phyloP scores from a whole-genome alignment of 2,888 invertebrate species.

The Gymnosoma rotundatum region DNA sequence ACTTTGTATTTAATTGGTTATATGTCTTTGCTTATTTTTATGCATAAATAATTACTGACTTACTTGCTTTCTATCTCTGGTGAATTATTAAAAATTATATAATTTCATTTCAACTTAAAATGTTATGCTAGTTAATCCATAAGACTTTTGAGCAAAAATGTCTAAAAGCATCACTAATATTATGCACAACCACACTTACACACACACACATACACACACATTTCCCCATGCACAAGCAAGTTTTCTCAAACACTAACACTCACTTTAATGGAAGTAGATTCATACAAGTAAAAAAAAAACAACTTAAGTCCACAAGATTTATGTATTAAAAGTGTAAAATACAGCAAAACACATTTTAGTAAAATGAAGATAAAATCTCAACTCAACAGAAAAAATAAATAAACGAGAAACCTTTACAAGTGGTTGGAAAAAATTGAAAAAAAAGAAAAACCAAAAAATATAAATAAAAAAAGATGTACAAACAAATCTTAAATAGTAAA shows the following conservation, averaged over 20 bases:
- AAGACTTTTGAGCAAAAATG: conserved; percentile 62
- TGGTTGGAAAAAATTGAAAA: conserved; percentile 28
- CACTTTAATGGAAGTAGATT: background rate
- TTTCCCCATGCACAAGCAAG: background rate
- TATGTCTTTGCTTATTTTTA: conserved; percentile 1
- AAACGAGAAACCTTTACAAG: conserved; percentile 47
- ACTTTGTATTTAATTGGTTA: background rate
- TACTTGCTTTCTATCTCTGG: conserved; percentile 26
- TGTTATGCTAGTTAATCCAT: conserved; percentile 69
- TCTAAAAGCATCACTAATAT: conserved; percentile 55
- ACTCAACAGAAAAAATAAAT: conserved; percentile 6
- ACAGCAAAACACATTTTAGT: conserved; percentile 9
- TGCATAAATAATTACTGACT: conserved; percentile 20
- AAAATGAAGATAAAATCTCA: background rate
- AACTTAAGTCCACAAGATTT: conserved; percentile 66
- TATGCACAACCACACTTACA: conserved; percentile 14
- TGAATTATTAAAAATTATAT: conserved; percentile 69
- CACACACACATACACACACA: background rate
- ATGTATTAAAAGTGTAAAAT: conserved; percentile 55
- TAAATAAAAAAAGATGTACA: background rate
- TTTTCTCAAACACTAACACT: conserved; percentile 1
- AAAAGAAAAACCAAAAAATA: too few relatives aligned
- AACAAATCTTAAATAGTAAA: conserved; percentile 5
- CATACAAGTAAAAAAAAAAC: conserved; percentile 26
- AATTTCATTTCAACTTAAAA: conserved; percentile 67